Base-by-base conservation (phyloP, 2,888 invertebrate species). In the Orgyia antiqua region DNA sequence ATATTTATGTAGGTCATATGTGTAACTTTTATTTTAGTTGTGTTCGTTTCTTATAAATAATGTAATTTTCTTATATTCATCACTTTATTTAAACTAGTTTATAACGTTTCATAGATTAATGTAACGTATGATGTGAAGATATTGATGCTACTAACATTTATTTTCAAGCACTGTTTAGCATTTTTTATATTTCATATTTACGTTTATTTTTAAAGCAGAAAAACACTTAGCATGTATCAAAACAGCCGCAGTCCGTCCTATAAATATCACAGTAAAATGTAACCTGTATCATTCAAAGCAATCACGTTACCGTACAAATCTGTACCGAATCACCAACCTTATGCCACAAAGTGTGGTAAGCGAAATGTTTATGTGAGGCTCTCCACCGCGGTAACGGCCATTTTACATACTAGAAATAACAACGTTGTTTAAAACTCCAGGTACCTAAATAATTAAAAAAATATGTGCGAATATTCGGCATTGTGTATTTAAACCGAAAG, bases 341-440 rank as follows among this genome's bases (percentile, higher is more conserved):
- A 65, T 64, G 71, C 70, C 77, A 78, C 52, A 78, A 64, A 49
- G 62, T 59, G 61, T 77, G 70, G 61, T 70, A 80, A 46, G 76
- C 71, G 72, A 76, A 72, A 58, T 73, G 75, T 67, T 80, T 87
- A 75, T 82, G 78, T 47, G 86, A 87, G 46, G 84, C 79, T 49
- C 87, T 78, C 87, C 87, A 87, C 58, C 87, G 74, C 55, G 80
- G 80, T 55, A 84, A 72, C 70, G 76, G 74, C 87, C 87, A 87
- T 65, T 76, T 86, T 66, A 87, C 68, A 71, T 69, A 84, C 87
- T 87, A 87, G 67, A 52, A 73, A 80, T 63, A 82, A 68, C 45
- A 66, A 64, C 42, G 42, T 44, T 44, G 7, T 58, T 36, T 49
- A 45, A 44, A 52, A 46, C n/a, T n/a, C n/a, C n/a, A n/a, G n/a